Percentiles rank a stretch among this genome's conserved stretches.
These are phyloP conservation scores for Arion vulgaris DNA, from an alignment of 1,140 invertebrate genomes.

Conservation along the genomic window DNA sequence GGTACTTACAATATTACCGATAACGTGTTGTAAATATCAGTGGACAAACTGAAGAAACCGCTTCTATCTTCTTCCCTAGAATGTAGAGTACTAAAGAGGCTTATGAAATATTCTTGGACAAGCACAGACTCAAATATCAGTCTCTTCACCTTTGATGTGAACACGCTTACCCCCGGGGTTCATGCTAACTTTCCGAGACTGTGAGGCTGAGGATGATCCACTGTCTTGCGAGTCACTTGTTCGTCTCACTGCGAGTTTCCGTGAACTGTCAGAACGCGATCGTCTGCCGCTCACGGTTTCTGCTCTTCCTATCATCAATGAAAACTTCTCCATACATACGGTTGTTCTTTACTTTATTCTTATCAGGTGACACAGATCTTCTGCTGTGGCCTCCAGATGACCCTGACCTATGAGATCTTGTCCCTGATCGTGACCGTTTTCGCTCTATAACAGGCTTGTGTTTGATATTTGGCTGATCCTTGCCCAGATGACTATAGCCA, in stretches of 20 bases:
- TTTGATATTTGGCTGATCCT: constrained; percentile 34
- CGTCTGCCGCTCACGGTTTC: constrained; percentile 28
- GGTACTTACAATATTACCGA: no score
- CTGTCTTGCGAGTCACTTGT: constrained; percentile 35
- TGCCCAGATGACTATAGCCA: constrained; percentile 13
- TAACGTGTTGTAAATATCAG: no score
- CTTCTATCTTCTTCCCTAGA: no score
- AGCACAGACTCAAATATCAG: constrained; percentile 21
- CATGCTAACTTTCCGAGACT: constrained; percentile 32
- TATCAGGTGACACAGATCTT: constrained; percentile 21
- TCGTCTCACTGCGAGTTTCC: constrained; percentile 3
- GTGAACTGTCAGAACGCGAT: background rate
- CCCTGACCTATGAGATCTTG: constrained; percentile 29
- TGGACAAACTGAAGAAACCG: no score
- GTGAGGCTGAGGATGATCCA: constrained; percentile 28
- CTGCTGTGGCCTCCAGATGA: constrained; percentile 25
- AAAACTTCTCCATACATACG: constrained; percentile 36
- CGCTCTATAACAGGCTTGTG: constrained; percentile 27
- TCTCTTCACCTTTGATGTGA: constrained; percentile 39
- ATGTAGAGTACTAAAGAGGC: no score
- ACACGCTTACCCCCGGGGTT: constrained; percentile 36
- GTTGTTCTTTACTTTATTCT: constrained; percentile 9
- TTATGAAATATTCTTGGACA: no score
- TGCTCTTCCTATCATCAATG: constrained; percentile 24
- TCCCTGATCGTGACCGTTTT: constrained; percentile 27